Evolutionary conservation across 2,888 invertebrate species (phyloP).

Genomic region (Leptarthrus brevirostris): DNA sequence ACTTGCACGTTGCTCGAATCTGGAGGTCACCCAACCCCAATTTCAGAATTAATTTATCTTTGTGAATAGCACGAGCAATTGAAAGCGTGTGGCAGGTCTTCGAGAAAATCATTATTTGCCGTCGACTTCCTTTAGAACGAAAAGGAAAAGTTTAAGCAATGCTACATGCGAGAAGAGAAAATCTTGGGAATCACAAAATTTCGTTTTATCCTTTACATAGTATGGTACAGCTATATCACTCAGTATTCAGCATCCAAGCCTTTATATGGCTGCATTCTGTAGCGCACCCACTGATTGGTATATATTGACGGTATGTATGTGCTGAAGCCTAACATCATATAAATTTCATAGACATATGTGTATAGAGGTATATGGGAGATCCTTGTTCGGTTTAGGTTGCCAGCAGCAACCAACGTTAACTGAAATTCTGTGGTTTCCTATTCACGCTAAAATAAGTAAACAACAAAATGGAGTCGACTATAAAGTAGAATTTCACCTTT

Average conservation of each 20-base stretch:
- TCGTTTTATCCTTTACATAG: slow-evolving; percentile 19
- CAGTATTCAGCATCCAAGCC: slow-evolving; percentile 6
- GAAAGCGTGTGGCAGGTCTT: slow-evolving; percentile 8
- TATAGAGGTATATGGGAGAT: neutral
- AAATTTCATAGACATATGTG: neutral
- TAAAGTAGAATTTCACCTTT: slow-evolving; percentile 35
- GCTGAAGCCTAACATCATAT: slow-evolving; percentile 19
- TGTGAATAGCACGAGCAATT: slow-evolving; percentile 16
- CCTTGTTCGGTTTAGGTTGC: slow-evolving; percentile 3
- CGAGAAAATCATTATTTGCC: slow-evolving; percentile 29
- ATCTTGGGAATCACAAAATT: slow-evolving; percentile 31
- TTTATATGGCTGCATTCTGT: slow-evolving; percentile 30
- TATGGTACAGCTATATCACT: neutral
- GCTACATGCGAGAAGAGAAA: slow-evolving; percentile 32
- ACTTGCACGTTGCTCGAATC: slow-evolving; percentile 11
- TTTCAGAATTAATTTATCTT: slow-evolving; percentile 30
- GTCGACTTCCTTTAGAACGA: slow-evolving; percentile 13
- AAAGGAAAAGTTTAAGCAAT: slow-evolving; percentile 12
- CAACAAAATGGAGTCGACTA: slow-evolving; percentile 30
- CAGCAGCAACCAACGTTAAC: slow-evolving; percentile 25
- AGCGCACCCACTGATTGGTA: slow-evolving; percentile 6
- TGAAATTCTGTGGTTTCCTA: slow-evolving; percentile 39
- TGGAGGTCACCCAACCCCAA: slow-evolving; percentile 26
- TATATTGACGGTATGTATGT: slow-evolving; percentile 1
- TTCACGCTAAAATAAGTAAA: slow-evolving; percentile 39